Percentiles rank a stretch among this genome's conserved stretches.
Evolutionary conservation across 2,797 vertebrate species (phyloP).

Genomic region (Chelmon rostratus): DNA sequence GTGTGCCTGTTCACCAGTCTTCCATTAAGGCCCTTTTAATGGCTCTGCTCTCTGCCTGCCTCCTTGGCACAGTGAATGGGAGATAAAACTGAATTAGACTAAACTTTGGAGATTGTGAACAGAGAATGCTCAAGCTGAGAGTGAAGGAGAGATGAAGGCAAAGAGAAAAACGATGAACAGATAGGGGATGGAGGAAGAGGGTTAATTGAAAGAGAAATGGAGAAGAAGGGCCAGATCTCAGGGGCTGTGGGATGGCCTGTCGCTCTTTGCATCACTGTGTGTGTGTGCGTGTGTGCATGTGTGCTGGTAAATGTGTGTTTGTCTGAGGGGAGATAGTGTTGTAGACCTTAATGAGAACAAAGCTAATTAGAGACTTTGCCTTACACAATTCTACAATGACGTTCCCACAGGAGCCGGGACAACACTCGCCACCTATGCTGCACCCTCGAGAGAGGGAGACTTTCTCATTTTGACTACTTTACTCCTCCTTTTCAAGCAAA

Average conservation of each 20-base stretch:
- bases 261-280: constrained; percentile 26
- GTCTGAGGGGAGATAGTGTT: constrained; percentile 64
- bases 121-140: constrained; percentile 39
- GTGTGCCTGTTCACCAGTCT: constrained; percentile 54
- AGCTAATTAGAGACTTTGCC: constrained; percentile 80
- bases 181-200: constrained; percentile 60
- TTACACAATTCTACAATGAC: constrained; percentile 45
- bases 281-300: constrained; percentile 15
- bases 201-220: constrained; percentile 76
- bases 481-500: constrained; percentile 29
- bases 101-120: constrained; percentile 66
- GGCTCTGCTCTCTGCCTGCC: constrained; percentile 55
- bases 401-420: constrained; percentile 61
- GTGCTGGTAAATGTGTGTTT: constrained; percentile 35
- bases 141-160: constrained; percentile 57
- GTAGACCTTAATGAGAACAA: constrained; percentile 79
- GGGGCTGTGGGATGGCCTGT: constrained; percentile 59
- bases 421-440: constrained; percentile 64
- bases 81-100: constrained; percentile 74
- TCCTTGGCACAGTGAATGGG: constrained; percentile 60
- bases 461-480: constrained; percentile 37
- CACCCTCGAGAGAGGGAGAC: constrained; percentile 35
- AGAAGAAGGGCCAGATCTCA: constrained; percentile 73
- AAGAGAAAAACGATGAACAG: constrained; percentile 50
- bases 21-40: constrained; percentile 73